Evolutionary conservation across 2,113 vertebrate genomes (phyloP), one percentile per base, ranked within the genome.

Genomic region (Xenus cinereus): DNA sequence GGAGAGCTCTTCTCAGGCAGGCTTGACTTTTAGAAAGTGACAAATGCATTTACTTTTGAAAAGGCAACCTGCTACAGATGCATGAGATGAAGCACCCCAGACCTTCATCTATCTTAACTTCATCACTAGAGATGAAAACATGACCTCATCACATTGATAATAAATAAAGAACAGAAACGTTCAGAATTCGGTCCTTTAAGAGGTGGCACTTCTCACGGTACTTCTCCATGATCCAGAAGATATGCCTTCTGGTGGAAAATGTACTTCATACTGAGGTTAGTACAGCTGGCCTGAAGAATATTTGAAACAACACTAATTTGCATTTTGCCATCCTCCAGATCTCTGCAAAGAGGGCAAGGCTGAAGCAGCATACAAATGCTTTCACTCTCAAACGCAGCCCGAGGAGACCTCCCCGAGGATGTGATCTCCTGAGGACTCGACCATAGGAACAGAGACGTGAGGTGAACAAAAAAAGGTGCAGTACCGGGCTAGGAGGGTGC

Each of bases 1-100:
- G 93, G 91, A 96, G 96, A 97, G 94, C 93, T 95, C 94, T 96
- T 96, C 93, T 96, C 74, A 94, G 57, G 81, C 85, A 95, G 91
- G 59, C 91, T 96, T 97, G 94, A 95, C 94, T 97, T 97, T 97
- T 95, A 94, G 69, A 63, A 94, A 91, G 90, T 66, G 89, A 96
- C 84, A 95, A 96, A 93, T 0, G 1, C 77, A 62, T 89, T 87
- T 37, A 84, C 81, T 91, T 84, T 80, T 67, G 53, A 96, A 93
- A 97, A 89, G 73, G 51, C 88, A 96, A 86, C 59, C n/a, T 87
- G 87, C 54, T 76, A 74, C 67, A 97, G 89, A 91, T 73, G 63
- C 60, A 54, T 46, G 46, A 90, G 48, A 71, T 46, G 83, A 68
- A 90, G 68, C 50, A 92, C 30, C 77, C 71, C 84, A 95, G 75